Evolutionary conservation across 2,797 vertebrate species (phyloP), one percentile per base, ranked within the genome.

Genomic region (Calcarius lapponicus): DNA sequence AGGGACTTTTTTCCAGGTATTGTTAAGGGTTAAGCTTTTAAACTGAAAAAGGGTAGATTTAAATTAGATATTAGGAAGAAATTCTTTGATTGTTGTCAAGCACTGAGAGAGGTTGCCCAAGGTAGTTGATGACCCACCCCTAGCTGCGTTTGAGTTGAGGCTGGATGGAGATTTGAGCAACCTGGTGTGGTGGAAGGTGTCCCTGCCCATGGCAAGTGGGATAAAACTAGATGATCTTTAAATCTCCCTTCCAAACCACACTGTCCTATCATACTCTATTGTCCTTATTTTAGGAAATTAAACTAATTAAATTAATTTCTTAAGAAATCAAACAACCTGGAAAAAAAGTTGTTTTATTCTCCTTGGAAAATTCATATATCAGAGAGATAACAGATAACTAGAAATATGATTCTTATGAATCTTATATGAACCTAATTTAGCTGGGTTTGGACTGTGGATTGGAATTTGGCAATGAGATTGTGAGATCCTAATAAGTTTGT

Each of bases 91-190:
- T 34, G 22, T 72, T 6, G 3, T 25, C 24, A 54, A 36, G 3
- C 22, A 18, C 29, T 64, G 21, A 22, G 24, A 21, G 5, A 21
- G 4, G 31, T 53, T 88, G 11, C 24, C 42, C 43, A 62, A 64
- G 22, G 9, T 0, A 43, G 47, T 56, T 17, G 36, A 25, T 47
- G 15, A 1, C 11, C 6, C 13, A 3, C 2, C 2, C 2, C 8
- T 29, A 42, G 18, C 28, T 13, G 4, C 21, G 13, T 50, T 72
- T 24, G n/a, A 20, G 11, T 26, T 7, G 14, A 45, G 25, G 20
- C 1, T 71, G 38, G 40, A 57, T 66, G 48, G 11, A 38, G 22
- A 12, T 69, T 75, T 69, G 65, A 40, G 24, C 13, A 70, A 24
- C 17, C 6, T 64, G 17, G 4, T 45, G 14, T 31, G 16, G 70